Percentiles rank a stretch among this genome's conserved stretches.
Conservation (phyloP, 2,888 invertebrate species). For the Smittia aterrima region DNA sequence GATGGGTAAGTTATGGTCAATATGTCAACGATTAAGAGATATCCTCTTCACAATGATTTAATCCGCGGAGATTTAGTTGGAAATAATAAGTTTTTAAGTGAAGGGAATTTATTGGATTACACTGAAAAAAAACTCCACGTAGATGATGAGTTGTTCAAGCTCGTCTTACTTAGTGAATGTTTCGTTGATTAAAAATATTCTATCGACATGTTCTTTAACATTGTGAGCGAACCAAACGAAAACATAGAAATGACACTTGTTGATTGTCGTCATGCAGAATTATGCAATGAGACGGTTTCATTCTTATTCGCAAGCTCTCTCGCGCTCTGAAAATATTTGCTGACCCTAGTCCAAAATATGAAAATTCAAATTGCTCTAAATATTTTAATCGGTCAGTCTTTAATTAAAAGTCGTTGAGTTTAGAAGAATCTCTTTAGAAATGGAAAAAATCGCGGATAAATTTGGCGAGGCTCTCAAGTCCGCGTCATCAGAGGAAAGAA, state of each 20-base stretch:
- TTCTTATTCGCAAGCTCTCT: too few species aligned
- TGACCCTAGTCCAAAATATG: too few species aligned
- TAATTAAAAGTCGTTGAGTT: too few species aligned
- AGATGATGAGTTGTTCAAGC: background rate
- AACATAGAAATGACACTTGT: background rate
- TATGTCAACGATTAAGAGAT: background rate
- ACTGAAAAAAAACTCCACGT: background rate
- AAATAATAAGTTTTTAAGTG: too few species aligned
- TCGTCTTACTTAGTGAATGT: background rate
- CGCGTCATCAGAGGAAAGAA: background rate
- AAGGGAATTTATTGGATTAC: background rate
- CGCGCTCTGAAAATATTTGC: too few species aligned
- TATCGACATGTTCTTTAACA: background rate
- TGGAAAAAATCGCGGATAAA: slow-evolving; percentile 12
- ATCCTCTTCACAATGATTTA: background rate
- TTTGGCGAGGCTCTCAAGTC: background rate
- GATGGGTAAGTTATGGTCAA: slow-evolving; percentile 64
- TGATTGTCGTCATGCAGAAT: background rate
- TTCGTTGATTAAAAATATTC: background rate
- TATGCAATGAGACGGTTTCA: background rate
- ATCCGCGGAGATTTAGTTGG: background rate
- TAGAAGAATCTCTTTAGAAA: background rate
- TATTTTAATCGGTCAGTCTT: too few species aligned
- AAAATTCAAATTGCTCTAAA: too few species aligned
- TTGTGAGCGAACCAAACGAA: background rate